Base-by-base conservation (phyloP, 2,888 invertebrate species). In the Pristionchus japonicus region DNA sequence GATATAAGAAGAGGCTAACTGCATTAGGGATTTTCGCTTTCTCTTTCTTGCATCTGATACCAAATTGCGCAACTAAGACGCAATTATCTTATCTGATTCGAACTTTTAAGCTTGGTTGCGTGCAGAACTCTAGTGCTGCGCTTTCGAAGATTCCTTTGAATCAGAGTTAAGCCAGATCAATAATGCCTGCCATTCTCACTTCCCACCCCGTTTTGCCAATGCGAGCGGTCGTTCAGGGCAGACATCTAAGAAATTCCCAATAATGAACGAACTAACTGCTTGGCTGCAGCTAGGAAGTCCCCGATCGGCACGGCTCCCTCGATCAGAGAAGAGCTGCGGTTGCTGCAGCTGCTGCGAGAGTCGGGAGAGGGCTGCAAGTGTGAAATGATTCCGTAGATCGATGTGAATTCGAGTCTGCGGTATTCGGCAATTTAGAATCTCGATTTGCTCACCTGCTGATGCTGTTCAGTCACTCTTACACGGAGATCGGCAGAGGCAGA, bases 221-320 rank as follows among this genome's bases (percentile, higher is more conserved):
- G n/a, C n/a, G n/a, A n/a, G n/a, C n/a, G n/a, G n/a, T n/a, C n/a
- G n/a, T n/a, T n/a, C n/a, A n/a, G n/a, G n/a, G n/a, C n/a, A n/a
- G n/a, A n/a, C n/a, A n/a, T n/a, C n/a, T n/a, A n/a, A n/a, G n/a
- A n/a, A n/a, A n/a, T n/a, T n/a, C n/a, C n/a, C n/a, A n/a, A n/a
- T n/a, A n/a, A n/a, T n/a, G n/a, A n/a, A n/a, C 7, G 23, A 77
- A 61, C 87, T 52, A 17, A 87, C 87, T 87, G 77, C 61, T 64
- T 77, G 27, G 87, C 87, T 64, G 87, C 87, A 3, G 40, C 87
- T 0, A 87, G 43, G 61, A 87, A 87, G 57, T 87, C 87, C 13
- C 52, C 87, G 0, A 87, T n/a, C n/a, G 52, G 77, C n/a, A 80
- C 87, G 0, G 40, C 43, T 13, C 77, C 87, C 40, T 77, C 47